Base-by-base conservation (phyloP, 2,888 invertebrate species). In the Caenorhabditis japonica region DNA sequence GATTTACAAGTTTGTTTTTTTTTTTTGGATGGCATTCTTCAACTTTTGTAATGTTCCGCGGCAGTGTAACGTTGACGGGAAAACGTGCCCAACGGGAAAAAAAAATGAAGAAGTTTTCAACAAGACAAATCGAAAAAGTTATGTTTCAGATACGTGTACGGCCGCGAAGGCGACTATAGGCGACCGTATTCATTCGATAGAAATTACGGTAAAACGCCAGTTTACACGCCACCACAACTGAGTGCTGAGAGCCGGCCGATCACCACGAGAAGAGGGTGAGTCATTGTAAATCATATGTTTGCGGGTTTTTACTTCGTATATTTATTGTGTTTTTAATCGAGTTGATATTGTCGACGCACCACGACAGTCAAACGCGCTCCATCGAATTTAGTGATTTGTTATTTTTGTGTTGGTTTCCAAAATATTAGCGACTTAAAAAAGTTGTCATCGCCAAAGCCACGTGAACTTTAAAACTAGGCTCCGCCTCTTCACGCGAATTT, bases 111-210 rank as follows among this genome's bases (percentile, higher is more conserved):
- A n/a, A n/a, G n/a, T n/a, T n/a, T n/a, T n/a, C n/a, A n/a, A n/a
- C n/a, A n/a, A n/a, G n/a, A n/a, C n/a, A n/a, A n/a, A n/a, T n/a
- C n/a, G n/a, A n/a, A n/a, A 30, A 30, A 30, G 30, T 30, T 10
- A 30, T 7, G 30, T 30, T 30, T 30, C 72, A 86, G 86, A 75
- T 86, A 86, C 68, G 81, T 86, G 34, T 82, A 87, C 72, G 84
- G 84, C 27, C 77, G 85, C 13, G 83, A 85, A 47, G 72, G 75
- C n/a, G 82, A 86, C 73, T 81, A 78, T 61, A 49, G 80, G 27
- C 78, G 86, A 47, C 86, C 86, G 19, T 84, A 85, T 62, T 84
- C 84, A 44, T 85, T 82, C 75, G 83, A 83, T 61, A 81, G 80
- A 15, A 76, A 74, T 17, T 77, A 75, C 44, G 76, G 64, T 5